Evolutionary conservation across 2,113 vertebrate species (phyloP).

Genomic region (Labeo catla): DNA sequence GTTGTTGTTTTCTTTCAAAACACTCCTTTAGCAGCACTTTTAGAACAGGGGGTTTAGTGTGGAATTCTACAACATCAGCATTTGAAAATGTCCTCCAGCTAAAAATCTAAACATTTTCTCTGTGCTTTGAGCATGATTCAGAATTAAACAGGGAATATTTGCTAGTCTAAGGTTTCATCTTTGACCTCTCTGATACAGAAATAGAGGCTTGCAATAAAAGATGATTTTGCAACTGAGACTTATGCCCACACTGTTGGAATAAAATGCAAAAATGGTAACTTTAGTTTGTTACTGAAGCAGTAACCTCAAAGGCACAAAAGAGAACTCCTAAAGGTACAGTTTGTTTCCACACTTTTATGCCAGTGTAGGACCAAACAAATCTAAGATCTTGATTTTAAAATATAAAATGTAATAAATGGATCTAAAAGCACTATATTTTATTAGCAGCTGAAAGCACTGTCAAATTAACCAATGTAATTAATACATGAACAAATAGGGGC

Average conservation of each 20-base stretch:
- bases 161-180: not conserved
- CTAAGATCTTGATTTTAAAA: not conserved
- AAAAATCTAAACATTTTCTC: not conserved
- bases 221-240: not conserved
- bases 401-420: not conserved
- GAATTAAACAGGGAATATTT: not conserved
- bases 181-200: not conserved
- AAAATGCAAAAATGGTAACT: not conserved
- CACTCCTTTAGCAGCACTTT: not conserved
- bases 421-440: not conserved
- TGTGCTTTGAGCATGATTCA: not conserved
- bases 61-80: not conserved
- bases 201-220: not conserved
- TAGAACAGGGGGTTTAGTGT: not conserved
- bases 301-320: not conserved
- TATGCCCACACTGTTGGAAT: not conserved
- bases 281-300: not conserved
- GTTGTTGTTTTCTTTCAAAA: not conserved
- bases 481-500: not conserved
- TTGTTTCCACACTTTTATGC: not conserved
- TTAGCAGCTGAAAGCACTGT: not conserved
- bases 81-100: slow-evolving; percentile 2
- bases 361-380: not conserved
- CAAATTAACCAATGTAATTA: not conserved
- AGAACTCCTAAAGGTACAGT: not conserved